Evolutionary conservation across 2,797 vertebrate genomes (phyloP), one percentile per base, ranked within the genome.

Genomic region (Gallinago stenura): DNA sequence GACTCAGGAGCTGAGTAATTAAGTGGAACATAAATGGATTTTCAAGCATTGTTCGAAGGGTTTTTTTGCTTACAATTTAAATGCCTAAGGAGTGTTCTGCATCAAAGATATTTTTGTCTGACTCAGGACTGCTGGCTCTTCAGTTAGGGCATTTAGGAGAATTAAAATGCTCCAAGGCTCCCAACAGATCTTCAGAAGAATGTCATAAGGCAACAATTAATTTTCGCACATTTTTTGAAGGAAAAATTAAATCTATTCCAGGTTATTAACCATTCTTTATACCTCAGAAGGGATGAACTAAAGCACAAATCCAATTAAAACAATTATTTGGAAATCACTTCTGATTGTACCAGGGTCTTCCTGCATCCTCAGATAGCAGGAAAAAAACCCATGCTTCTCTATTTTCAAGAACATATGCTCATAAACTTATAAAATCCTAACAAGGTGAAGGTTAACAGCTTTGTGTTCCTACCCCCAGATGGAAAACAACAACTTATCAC

Each of bases 1-100:
- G 53, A 96, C 53, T 73, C 37, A 94, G 83, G 69, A 84, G 71
- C 41, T 56, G 85, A 94, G 80, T 90, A 94, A 96, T 91, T 81
- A 90, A 90, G 56, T 65, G 46, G 65, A 93, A 89, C 76, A 77
- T n/a, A 92, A 94, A 95, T 33, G 35, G 37, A 93, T 96, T 95
- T 94, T 86, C 82, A 89, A 70, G 71, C 73, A 83, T 80, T 73
- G 60, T 90, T 92, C 50, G 54, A 87, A 15, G 33, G 2, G 2
- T 0, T 33, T 77, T 87, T 87, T 77, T 87, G 19, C 65, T 94
- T 46, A 87, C 50, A 92, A 53, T 86, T 92, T 85, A 80, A 95
- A 92, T 75, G 71, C 26, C 70, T 37, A 66, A 64, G 60, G 69
- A 92, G n/a, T 31, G 33, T 17, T 94, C 66, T 88, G 62, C 79